These are phyloP conservation scores for Campoplex capitator DNA, from an alignment of 2,888 invertebrate genomes.

Conservation along the genomic window DNA sequence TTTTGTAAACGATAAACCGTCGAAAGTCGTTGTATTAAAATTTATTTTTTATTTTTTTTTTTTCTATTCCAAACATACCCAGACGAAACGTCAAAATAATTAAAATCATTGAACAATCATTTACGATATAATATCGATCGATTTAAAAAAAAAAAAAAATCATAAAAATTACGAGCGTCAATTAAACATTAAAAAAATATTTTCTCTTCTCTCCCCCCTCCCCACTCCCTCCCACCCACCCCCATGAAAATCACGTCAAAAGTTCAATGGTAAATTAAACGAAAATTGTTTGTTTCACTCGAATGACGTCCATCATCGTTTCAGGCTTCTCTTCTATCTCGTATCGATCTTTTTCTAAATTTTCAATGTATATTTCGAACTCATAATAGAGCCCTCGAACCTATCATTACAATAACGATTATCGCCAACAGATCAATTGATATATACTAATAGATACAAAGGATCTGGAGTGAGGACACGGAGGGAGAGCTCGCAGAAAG, in stretches of 20 bases:
- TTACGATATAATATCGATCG: not conserved
- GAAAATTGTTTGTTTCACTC: not conserved
- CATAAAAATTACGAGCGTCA: not conserved
- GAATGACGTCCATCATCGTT: constrained; percentile 12
- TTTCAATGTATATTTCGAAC: constrained; percentile 37
- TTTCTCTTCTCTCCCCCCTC: not conserved
- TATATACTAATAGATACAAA: constrained; percentile 69
- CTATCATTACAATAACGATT: constrained; percentile 74
- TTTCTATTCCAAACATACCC: not conserved
- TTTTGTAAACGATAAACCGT: not conserved
- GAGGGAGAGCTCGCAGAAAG: constrained; percentile 60
- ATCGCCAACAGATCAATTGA: constrained; percentile 79
- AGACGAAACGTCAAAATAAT: not conserved
- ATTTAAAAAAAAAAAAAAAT: constrained; percentile 1
- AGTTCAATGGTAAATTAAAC: not conserved
- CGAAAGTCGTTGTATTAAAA: not conserved
- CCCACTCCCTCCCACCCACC: too few relatives aligned
- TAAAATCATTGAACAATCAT: not conserved
- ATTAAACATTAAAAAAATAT: not conserved
- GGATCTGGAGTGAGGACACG: constrained; percentile 70
- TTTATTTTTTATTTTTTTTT: not conserved
- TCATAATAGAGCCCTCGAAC: constrained; percentile 53
- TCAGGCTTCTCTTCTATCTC: constrained; percentile 4
- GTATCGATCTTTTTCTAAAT: constrained; percentile 59
- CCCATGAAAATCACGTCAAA: not conserved